phyloP scores from a whole-genome alignment of 2,888 invertebrate genomes.

The Steinernema carpocapsae region DNA sequence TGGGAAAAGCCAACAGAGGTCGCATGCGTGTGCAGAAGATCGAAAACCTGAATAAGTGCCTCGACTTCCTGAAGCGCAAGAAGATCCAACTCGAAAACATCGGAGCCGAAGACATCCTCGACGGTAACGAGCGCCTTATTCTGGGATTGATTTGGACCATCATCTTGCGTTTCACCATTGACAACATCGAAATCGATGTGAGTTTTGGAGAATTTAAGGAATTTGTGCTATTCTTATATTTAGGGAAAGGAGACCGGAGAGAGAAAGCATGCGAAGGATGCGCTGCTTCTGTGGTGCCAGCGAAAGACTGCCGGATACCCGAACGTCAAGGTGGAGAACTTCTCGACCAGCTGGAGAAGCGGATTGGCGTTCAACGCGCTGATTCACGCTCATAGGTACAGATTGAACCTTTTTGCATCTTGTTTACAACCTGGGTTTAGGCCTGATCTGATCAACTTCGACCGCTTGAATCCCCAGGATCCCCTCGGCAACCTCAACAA shows the following conservation, averaged over 20 bases:
- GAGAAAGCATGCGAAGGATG: conserved; percentile 98
- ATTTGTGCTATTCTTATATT: background rate
- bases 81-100: conserved; percentile 85
- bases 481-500: conserved; percentile 95
- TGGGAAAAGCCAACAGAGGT: conserved; percentile 86
- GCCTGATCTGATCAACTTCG: conserved; percentile 82
- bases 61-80: conserved; percentile 68
- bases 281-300: conserved; percentile 95
- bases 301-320: conserved; percentile 90
- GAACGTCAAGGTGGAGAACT: conserved; percentile 72
- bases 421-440: conserved; percentile 72
- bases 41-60: conserved; percentile 90
- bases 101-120: conserved; percentile 97
- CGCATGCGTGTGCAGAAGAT: conserved; percentile 97
- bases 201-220: conserved; percentile 4
- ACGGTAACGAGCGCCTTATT: conserved; percentile 93
- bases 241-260: conserved; percentile 94
- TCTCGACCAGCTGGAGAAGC: conserved; percentile 86
- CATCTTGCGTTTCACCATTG: conserved; percentile 97
- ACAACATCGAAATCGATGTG: conserved; percentile 95
- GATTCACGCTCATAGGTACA: conserved; percentile 84
- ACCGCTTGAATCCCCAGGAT: conserved; percentile 79
- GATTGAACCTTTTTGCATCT: background rate
- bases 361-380: conserved; percentile 97
- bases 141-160: conserved; percentile 99